These are phyloP conservation scores for Aporophyla lueneburgensis DNA, from an alignment of 2,888 invertebrate genomes.

Conservation along the genomic window DNA sequence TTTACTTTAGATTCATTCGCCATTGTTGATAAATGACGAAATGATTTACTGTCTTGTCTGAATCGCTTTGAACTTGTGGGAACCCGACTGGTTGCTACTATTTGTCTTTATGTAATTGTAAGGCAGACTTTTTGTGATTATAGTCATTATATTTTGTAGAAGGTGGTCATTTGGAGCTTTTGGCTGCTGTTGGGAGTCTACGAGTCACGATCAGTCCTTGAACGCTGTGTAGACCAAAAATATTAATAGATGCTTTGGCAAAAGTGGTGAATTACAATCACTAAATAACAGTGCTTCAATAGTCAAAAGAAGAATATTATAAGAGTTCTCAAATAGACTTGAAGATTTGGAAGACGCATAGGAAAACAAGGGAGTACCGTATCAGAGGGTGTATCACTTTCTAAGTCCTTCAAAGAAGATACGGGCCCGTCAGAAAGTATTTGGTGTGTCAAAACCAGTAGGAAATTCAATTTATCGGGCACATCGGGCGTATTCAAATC, in stretches of 20 bases:
- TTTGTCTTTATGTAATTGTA: constrained; percentile 38
- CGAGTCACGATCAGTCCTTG: constrained; percentile 37
- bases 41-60: constrained; percentile 51
- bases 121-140: constrained; percentile 26
- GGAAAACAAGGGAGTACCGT: not conserved
- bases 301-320: not conserved
- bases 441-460: no score
- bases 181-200: not conserved
- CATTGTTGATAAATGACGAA: constrained; percentile 49
- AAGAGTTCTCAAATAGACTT: not conserved
- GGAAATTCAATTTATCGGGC: no score
- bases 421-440: no score
- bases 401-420: no score
- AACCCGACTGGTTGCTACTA: constrained; percentile 43
- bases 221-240: not conserved
- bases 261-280: not conserved
- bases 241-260: not conserved
- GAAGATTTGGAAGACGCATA: not conserved
- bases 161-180: constrained; percentile 18
- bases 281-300: not conserved
- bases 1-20: constrained; percentile 49
- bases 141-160: constrained; percentile 41
- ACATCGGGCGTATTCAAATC: no score
- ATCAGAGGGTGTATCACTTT: not conserved
- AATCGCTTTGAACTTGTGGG: constrained; percentile 60